Base-by-base conservation (phyloP, 1,140 invertebrate species). In the Pogonomyrmex californicus region DNA sequence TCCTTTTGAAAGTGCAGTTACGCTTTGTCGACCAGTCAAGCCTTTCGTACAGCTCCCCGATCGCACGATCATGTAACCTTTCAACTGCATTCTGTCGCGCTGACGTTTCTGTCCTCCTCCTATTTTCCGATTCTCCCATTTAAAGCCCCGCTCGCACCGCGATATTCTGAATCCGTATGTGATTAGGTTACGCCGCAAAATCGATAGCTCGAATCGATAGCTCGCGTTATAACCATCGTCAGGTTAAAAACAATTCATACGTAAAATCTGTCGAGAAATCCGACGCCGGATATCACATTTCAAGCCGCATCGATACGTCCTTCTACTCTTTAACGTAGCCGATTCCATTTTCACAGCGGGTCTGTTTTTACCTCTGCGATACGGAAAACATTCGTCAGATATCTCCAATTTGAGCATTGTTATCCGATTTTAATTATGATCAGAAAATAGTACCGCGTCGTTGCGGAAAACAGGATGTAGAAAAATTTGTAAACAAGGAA, bases 1-100 rank as follows among this genome's bases (percentile, higher is more conserved):
- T 86, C 75, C 89, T 90, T 90, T 90, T 87, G 88, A 81, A 70
- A 87, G 89, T 75, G 79, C 73, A 90, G 68, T 87, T 87, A 87
- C 75, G 86, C 89, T 90, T 90, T 90, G 89, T 87, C 78, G 78
- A 78, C 4, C 73, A 85, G 86, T 85, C 88, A 82, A 87, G 76
- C 79, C 78, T 63, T 87, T 71, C 86, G 63, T 71, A 17, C 56
- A 49, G 49, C 51, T 83, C 44, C 33, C 58, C 41, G 58, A 66
- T 88, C 87, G 77, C 70, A 58, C 68, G 86, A 90, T 81, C 89
- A 65, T 81, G 75, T 90, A 87, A 81, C 79, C 88, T 77, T 90
- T 88, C 89, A 62, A 76, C 66, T 85, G 79, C 54, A 81, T 66
- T 71, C 47, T 63, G 51, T 90, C 65, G 44, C 54, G 66, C 30